Base-by-base conservation (phyloP, 2,888 invertebrate species). In the Andrena chrysosceles region DNA sequence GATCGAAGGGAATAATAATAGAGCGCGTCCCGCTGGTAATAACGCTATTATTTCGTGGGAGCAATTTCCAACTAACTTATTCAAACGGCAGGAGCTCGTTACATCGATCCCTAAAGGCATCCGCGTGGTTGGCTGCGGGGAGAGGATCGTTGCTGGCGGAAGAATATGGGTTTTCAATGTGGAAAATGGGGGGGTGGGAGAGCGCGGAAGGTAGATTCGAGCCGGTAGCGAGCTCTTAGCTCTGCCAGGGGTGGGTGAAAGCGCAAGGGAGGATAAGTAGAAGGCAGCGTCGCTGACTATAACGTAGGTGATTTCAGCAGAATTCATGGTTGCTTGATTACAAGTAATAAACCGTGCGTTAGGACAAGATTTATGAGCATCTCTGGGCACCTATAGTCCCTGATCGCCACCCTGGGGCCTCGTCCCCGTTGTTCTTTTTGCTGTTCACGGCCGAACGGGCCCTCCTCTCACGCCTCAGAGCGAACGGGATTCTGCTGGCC, bases 251-350 rank as follows among this genome's bases (percentile, higher is more conserved):
- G 73, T 87, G 83, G 88, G 71, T 76, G 77, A 76, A 71, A 77
- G 89, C 88, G 89, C 90, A 88, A 89, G 85, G 87, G 89, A 81
- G 89, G 90, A 90, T 91, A 91, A 92, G 91, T 90, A 89, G 90
- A 90, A 91, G 91, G 91, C 87, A 90, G 80, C 82, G 81, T 54
- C 52, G 79, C 82, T 74, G 78, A 87, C 88, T 89, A 87, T 90
- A 92, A 93, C 91, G 91, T 92, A 92, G 93, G 93, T 93, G 93
- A 93, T 93, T 93, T 93, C 91, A 93, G 90, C 90, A 91, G 92
- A 92, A 93, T 93, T 93, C 93, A 93, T 93, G 93, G 93, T 91
- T 91, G 92, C 93, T 93, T 93, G 93, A 93, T 93, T 93, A 93
- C 93, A 91, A 93, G 93, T 93, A 93, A 93, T 93, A 93, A 93